Base-by-base conservation (phyloP, 2,113 vertebrate species). In the Heliornis fulica region DNA sequence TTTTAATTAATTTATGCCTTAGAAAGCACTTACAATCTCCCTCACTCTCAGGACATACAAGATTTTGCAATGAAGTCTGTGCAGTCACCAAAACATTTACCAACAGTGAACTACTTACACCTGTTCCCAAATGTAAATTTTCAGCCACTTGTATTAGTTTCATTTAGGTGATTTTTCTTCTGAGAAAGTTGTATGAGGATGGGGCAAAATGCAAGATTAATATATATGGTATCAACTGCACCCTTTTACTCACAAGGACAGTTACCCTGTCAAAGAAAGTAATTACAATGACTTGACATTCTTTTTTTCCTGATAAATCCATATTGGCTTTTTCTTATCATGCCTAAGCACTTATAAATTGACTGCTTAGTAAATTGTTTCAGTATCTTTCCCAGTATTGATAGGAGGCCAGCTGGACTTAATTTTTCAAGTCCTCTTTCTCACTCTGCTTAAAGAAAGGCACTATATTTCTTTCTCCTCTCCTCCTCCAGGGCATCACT, bases 341-440 rank as follows among this genome's bases (percentile, higher is more conserved):
- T 48, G 56, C 32, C 18, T 69, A 93, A 94, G 87, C 89, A 89
- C 53, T 94, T 95, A 87, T 91, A 87, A 96, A 96, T 87, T 82
- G 77, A 79, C 83, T 94, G 72, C 43, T 61, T 79, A 76, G 65
- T 89, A 94, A 95, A 91, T 93, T 84, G 77, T 32, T 95, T 83
- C 91, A 45, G 28, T 96, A 91, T 93, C 93, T 94, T 91, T 87
- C 77, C 12, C 60, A 50, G n/a, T 84, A 95, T 87, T 95, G 95
- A 96, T 92, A 91, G 66, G 43, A 89, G 53, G 61, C 81, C 93
- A 91, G 70, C 89, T 93, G 93, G 91, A 78, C 53, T 53, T 87
- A 71, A 95, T 94, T 95, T 94, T 93, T 96, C 93, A 95, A 78
- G 48, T 41, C 57, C 63, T 70, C 71, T 70, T 89, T 86, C 69